A percentile compares a stretch with the other conserved stretches of the same genome.
These are phyloP conservation scores for Delichon dasypus DNA, from an alignment of 2,797 vertebrate genomes.

Conservation along the genomic window DNA sequence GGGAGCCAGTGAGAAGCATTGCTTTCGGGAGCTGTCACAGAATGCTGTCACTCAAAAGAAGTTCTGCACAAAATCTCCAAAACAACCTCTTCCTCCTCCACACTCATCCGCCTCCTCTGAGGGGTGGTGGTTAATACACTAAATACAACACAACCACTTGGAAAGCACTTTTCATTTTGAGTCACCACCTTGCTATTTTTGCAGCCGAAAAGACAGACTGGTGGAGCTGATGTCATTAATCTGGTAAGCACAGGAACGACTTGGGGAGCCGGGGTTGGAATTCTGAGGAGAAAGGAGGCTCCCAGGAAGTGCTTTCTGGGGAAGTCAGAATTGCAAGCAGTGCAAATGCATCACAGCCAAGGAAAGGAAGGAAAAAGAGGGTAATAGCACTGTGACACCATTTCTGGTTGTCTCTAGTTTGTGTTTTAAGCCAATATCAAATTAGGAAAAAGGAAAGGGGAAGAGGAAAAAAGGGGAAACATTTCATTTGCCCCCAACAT, in stretches of 20 bases:
- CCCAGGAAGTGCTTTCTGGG: neutral
- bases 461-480: neutral
- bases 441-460: neutral
- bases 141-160: slow-evolving; percentile 56
- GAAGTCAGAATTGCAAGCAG: neutral
- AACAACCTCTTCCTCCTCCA: slow-evolving; percentile 63
- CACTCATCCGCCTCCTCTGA: slow-evolving; percentile 38
- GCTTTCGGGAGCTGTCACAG: slow-evolving; percentile 30
- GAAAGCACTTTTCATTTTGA: slow-evolving; percentile 56
- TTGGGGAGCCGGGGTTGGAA: neutral
- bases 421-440: neutral
- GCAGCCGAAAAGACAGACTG: slow-evolving; percentile 37
- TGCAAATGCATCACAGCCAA: neutral
- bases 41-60: slow-evolving; percentile 47
- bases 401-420: neutral
- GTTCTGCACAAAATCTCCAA: slow-evolving; percentile 41
- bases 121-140: slow-evolving; percentile 57
- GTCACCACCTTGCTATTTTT: slow-evolving; percentile 65
- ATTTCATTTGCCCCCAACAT: neutral
- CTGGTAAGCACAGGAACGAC: slow-evolving; percentile 20
- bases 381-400: neutral
- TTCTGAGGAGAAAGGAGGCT: neutral
- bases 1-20: slow-evolving; percentile 38
- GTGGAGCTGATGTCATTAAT: slow-evolving; percentile 40
- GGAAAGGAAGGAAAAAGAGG: neutral